phyloP scores from a whole-genome alignment of 2,888 invertebrate species.

The Rhyacophila evoluta region DNA sequence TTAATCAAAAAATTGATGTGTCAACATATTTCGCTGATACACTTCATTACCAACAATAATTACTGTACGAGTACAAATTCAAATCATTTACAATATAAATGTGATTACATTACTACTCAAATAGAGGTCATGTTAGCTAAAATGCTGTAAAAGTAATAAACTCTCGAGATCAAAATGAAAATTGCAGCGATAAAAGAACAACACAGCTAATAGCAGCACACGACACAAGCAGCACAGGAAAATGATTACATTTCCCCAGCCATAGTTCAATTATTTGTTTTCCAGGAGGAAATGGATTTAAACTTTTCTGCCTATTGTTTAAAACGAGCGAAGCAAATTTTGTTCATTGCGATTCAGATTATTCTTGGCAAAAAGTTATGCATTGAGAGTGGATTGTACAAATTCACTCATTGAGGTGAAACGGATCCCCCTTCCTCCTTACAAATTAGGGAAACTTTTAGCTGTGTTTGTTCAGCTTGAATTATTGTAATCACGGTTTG shows the following conservation, averaged over 20 bases:
- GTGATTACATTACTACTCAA: no score
- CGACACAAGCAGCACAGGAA: not conserved
- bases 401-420: not conserved
- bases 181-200: not conserved
- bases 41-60: no score
- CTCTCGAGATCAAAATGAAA: not conserved
- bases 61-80: no score
- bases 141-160: not conserved
- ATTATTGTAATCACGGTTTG: conserved; percentile 10
- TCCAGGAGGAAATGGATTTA: conserved; percentile 11
- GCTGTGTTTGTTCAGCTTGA: not conserved
- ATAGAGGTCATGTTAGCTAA: no score
- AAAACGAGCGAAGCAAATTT: not conserved
- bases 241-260: not conserved
- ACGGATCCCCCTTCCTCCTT: not conserved
- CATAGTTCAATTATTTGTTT: not conserved
- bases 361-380: not conserved
- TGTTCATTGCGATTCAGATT: not conserved
- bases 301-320: not conserved
- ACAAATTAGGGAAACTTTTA: not conserved
- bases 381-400: not conserved
- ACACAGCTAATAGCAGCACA: not conserved
- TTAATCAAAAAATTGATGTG: no score
- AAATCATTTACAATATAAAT: no score
- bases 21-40: no score